Evolutionary conservation across 2,888 invertebrate genomes (phyloP).

Genomic region (Drosophila stalkeri): DNA sequence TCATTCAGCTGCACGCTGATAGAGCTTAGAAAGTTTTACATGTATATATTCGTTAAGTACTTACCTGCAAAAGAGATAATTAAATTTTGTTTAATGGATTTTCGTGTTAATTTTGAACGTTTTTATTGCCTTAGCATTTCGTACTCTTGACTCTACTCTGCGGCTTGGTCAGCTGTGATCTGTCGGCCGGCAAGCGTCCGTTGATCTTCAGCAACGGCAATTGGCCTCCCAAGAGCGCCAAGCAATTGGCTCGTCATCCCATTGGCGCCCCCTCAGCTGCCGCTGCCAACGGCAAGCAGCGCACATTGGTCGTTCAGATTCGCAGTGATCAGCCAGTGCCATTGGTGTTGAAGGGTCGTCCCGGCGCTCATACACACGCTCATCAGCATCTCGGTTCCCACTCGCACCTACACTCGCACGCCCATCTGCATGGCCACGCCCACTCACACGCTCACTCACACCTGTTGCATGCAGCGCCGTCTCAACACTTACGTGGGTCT

Average conservation of each 20-base stretch:
- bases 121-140: constrained; percentile 47
- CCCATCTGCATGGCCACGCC: constrained; percentile 6
- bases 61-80: constrained; percentile 35
- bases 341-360: constrained; percentile 81
- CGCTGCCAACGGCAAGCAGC: constrained; percentile 63
- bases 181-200: constrained; percentile 70
- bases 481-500: constrained; percentile 57
- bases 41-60: constrained; percentile 28
- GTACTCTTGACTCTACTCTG: constrained; percentile 57
- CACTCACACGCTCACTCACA: constrained; percentile 32
- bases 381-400: constrained; percentile 45
- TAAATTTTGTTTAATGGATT: constrained; percentile 43
- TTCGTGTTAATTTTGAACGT: constrained; percentile 37
- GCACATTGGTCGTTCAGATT: constrained; percentile 84
- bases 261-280: constrained; percentile 29
- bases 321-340: constrained; percentile 84
- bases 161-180: constrained; percentile 70
- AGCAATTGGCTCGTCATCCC: constrained; percentile 63
- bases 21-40: constrained; percentile 64
- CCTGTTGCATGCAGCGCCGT: constrained; percentile 45
- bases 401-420: constrained; percentile 26
- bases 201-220: constrained; percentile 73
- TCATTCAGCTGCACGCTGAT: constrained; percentile 13
- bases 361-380: constrained; percentile 51
- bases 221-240: constrained; percentile 77